Percentiles rank a stretch among this genome's conserved stretches.
These are phyloP conservation scores for Marisa cornuarietis DNA, from an alignment of 1,140 invertebrate genomes.

Conservation along the genomic window DNA sequence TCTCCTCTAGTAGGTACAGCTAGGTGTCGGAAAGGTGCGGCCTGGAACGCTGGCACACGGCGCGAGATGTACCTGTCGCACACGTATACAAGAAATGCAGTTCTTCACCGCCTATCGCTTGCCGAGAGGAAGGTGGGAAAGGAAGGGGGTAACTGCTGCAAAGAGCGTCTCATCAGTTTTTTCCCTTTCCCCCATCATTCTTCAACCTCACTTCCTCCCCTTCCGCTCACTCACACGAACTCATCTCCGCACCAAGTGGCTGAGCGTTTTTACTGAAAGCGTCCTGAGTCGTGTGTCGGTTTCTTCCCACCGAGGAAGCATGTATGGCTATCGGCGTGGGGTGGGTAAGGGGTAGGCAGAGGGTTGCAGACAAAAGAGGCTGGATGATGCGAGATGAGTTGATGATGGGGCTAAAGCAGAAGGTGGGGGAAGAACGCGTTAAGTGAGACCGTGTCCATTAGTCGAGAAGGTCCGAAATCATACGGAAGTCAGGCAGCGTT, in stretches of 20 bases:
- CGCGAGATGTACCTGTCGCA: not conserved
- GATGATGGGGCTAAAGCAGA: no score
- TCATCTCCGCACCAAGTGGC: not conserved
- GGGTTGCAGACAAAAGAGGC: no score
- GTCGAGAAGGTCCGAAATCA: no score
- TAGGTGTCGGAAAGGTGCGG: not conserved
- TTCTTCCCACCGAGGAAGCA: no score
- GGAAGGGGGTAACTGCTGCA: not conserved
- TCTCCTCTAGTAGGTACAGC: no score
- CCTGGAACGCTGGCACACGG: not conserved
- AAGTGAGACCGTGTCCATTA: no score
- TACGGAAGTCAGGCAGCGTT: no score
- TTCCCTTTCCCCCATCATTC: not conserved
- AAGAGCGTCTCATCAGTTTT: not conserved
- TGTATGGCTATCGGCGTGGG: no score
- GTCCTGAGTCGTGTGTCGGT: not conserved
- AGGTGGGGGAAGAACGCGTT: no score
- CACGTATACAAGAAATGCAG: not conserved
- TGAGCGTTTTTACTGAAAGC: not conserved
- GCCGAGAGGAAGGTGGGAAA: not conserved
- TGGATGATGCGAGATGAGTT: no score
- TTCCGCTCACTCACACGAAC: not conserved
- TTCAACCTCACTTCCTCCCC: not conserved
- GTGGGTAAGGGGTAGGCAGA: no score
- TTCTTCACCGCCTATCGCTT: no score